Conservation (phyloP, 2,113 vertebrate species). For the Paradisaea rubra region DNA sequence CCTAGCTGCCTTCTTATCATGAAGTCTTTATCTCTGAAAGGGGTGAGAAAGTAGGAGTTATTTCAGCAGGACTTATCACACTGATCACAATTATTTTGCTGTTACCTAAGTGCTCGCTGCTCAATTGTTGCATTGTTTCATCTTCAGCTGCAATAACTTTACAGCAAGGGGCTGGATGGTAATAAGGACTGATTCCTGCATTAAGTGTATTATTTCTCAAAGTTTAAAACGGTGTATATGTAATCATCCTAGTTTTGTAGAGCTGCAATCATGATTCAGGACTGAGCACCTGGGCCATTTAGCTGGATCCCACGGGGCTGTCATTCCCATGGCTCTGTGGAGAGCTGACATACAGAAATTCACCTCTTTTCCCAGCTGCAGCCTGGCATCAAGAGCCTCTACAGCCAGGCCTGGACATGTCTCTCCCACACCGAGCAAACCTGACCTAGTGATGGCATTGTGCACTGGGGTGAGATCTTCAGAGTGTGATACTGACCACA, state of each 20-base stretch:
- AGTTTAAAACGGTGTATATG: neutral
- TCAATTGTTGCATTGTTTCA: neutral
- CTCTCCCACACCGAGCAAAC: neutral
- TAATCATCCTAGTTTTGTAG: neutral
- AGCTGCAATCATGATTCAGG: neutral
- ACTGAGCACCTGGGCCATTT: neutral
- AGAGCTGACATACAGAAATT: neutral
- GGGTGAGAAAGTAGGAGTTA: neutral
- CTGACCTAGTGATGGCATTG: accelerated
- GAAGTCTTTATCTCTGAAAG: neutral
- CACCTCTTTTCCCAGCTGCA: neutral
- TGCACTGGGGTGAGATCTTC: neutral
- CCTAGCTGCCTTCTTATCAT: neutral
- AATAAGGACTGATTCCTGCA: neutral
- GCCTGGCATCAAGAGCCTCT: neutral
- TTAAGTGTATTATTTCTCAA: neutral
- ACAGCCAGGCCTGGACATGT: neutral
- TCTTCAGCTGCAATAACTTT: neutral
- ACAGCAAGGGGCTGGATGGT: neutral
- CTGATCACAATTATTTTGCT: neutral
- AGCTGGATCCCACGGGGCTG: neutral
- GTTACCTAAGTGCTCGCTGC: neutral
- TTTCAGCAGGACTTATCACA: neutral
- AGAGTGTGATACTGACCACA: neutral
- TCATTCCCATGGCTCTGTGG: neutral